Evolutionary conservation across 92 coral and sea anemone genomes (phyloP).

Genomic region (Anthopleura xanthogrammica): DNA sequence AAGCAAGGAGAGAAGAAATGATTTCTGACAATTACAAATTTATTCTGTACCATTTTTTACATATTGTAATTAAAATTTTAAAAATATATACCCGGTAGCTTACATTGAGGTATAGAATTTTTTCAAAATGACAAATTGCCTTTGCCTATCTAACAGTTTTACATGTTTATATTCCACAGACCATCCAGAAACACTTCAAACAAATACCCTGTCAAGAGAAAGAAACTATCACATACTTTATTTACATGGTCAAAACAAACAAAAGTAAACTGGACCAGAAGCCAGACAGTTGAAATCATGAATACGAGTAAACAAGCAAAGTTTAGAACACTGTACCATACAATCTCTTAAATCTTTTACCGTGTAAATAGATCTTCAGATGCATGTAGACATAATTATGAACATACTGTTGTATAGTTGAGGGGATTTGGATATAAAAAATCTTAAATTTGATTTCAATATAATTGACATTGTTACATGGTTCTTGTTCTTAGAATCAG

Average conservation of each 20-base stretch:
- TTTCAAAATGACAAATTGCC: neutral
- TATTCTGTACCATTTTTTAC: neutral
- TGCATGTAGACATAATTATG: constrained; percentile 4
- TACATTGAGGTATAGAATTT: neutral
- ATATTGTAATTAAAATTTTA: too few relatives aligned
- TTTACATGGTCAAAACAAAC: constrained; percentile 95
- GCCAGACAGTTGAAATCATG: constrained; percentile 58
- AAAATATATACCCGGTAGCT: too few relatives aligned
- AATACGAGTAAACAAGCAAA: neutral
- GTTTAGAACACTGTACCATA: constrained; percentile 15
- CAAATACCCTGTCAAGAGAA: constrained; percentile 90
- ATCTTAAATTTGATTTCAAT: neutral
- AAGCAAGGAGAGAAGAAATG: too few relatives aligned
- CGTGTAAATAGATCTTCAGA: constrained; percentile 42
- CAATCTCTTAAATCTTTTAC: constrained; percentile 40
- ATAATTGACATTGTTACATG: neutral
- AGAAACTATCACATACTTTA: constrained; percentile 88
- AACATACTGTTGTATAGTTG: constrained; percentile 6
- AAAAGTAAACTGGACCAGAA: constrained; percentile 97
- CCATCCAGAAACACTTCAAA: constrained; percentile 92
- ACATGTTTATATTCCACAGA: constrained; percentile 43
- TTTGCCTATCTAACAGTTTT: neutral
- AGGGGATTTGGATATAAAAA: neutral
- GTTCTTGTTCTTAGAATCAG: neutral
- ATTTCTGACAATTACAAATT: too few relatives aligned